Evolutionary conservation across 2,888 invertebrate genomes (phyloP), one percentile per base, ranked within the genome.

Genomic region (Leptura quadrifasciata): DNA sequence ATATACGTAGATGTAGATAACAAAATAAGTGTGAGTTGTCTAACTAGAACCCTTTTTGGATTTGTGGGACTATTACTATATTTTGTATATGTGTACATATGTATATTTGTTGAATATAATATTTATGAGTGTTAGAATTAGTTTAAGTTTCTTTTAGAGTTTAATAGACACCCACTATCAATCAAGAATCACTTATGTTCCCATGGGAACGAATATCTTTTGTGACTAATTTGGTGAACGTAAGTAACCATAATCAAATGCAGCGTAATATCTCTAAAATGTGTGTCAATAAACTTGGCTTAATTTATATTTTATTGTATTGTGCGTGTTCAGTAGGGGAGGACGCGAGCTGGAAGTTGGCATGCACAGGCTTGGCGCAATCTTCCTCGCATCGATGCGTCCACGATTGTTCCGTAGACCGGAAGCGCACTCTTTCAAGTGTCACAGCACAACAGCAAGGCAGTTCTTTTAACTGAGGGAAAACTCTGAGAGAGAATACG

Each of bases 371-470:
- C 74, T 74, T 20, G 74, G 65, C 74, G 76, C 64, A 76, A 76
- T 76, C 76, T 76, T 76, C 72, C 76, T 69, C 72, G 76, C 76
- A 57, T 63, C 72, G 76, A 15, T 76, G 76, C 72, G 21, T 31
- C 57, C 58, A 39, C 69, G 74, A 75, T 75, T 75, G 75, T 75
- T 75, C 71, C 75, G 39, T 52, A 63, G 70, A 65, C 75, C 75
- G 75, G 75, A 75, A 75, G 75, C 63, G 75, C 75, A 75, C 75
- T 75, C 75, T 75, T 75, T 75, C 75, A 64, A 75, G 75, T 75
- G 75, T 75, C 75, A 71, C 75, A 75, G 64, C 24, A 24, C 57
- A 52, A 52, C 63, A 24, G 70, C 63, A 52, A 63, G 63, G 61
- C 61, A 18, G 63, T 58, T 67, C 58, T 68, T 60, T 39, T 31